Evolutionary conservation across 2,888 invertebrate genomes (phyloP).

Genomic region (Timema podura): DNA sequence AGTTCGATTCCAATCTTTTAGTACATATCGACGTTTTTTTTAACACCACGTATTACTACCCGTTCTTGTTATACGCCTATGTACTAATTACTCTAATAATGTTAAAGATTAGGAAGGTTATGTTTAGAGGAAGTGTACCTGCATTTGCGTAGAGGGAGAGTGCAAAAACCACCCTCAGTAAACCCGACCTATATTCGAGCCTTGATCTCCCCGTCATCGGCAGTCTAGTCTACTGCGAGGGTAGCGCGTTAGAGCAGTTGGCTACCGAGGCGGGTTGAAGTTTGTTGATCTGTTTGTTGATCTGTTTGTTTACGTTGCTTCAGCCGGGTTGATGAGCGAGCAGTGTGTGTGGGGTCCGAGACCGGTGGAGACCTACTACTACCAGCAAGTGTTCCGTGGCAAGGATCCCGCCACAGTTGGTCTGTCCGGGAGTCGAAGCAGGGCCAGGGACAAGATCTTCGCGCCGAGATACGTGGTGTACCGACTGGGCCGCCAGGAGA

Average conservation of each 20-base stretch:
- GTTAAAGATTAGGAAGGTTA: too few relatives aligned
- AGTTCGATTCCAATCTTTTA: too few relatives aligned
- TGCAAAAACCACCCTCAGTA: too few relatives aligned
- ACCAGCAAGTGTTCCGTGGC: slow-evolving; percentile 27
- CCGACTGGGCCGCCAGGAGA: neutral
- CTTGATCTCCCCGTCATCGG: neutral
- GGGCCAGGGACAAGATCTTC: slow-evolving; percentile 24
- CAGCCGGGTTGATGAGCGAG: slow-evolving; percentile 30
- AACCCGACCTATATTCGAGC: neutral
- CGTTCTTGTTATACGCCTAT: too few relatives aligned
- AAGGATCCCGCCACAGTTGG: slow-evolving; percentile 19
- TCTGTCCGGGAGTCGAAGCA: slow-evolving; percentile 5
- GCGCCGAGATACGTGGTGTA: slow-evolving; percentile 30
- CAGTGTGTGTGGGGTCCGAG: slow-evolving; percentile 31
- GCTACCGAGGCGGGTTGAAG: neutral
- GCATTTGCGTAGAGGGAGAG: too few relatives aligned
- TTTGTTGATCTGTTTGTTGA: neutral
- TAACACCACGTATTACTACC: too few relatives aligned
- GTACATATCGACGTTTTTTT: too few relatives aligned
- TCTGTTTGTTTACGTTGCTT: neutral
- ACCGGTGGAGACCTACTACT: slow-evolving; percentile 30
- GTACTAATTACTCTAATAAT: too few relatives aligned
- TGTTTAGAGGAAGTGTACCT: too few relatives aligned
- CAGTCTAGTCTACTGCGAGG: neutral
- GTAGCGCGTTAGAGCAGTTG: neutral